These are phyloP conservation scores for Myrmecobius fasciatus DNA, from an alignment of 2,113 vertebrate genomes.

Conservation along the genomic window DNA sequence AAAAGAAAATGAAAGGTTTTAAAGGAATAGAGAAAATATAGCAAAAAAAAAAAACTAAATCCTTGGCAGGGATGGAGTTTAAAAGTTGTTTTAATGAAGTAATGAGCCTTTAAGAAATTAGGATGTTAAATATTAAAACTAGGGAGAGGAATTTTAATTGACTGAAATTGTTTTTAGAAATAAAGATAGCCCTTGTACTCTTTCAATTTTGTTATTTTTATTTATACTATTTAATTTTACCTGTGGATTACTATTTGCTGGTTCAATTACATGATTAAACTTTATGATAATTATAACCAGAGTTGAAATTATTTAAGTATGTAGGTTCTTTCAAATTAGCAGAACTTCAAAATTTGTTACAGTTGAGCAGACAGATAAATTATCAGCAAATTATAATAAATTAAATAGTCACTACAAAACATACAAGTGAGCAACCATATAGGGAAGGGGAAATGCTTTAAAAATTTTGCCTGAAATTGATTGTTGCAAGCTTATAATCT, in stretches of 20 bases:
- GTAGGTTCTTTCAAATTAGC: neutral
- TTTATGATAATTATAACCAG: neutral
- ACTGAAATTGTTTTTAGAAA: constrained; percentile 31
- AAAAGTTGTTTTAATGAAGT: neutral
- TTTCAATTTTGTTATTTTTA: constrained; percentile 15
- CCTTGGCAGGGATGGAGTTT: constrained; percentile 19
- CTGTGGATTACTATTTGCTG: constrained; percentile 10
- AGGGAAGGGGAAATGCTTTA: neutral
- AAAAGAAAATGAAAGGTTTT: constrained; percentile 62
- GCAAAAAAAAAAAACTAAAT: neutral
- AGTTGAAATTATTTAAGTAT: neutral
- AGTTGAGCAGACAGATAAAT: constrained; percentile 13
- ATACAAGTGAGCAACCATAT: neutral
- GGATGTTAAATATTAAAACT: neutral
- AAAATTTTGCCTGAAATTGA: constrained; percentile 10
- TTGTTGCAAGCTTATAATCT: constrained; percentile 17
- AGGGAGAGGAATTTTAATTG: constrained; percentile 24
- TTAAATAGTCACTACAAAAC: constrained; percentile 2
- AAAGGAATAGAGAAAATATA: constrained; percentile 22
- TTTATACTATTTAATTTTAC: constrained; percentile 10
- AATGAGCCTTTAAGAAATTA: constrained; percentile 12
- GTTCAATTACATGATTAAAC: neutral
- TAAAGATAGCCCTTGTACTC: neutral
- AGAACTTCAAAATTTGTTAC: constrained; percentile 23
- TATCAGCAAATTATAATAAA: constrained; percentile 5